phyloP scores from a whole-genome alignment of 2,797 vertebrate genomes.

The Varecia variegata region DNA sequence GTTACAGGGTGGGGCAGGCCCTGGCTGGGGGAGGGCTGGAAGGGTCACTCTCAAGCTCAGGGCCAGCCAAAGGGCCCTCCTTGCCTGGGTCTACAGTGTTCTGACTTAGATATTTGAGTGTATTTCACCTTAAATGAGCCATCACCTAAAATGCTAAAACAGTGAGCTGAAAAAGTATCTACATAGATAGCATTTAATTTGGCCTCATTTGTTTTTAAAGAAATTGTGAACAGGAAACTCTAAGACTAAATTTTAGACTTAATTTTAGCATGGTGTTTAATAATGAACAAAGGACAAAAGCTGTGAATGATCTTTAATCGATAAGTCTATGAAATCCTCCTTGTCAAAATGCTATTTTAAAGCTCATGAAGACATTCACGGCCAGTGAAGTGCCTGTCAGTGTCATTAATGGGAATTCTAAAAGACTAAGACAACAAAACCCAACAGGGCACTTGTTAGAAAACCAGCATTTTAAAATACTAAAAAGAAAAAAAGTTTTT shows the following conservation, averaged over 20 bases:
- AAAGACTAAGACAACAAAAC: neutral
- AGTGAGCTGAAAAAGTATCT: neutral
- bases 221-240: neutral
- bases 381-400: neutral
- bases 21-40: too few species aligned
- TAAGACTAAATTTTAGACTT: neutral
- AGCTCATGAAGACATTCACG: neutral
- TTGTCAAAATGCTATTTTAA: neutral
- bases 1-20: neutral
- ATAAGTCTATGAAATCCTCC: neutral
- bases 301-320: neutral
- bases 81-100: neutral
- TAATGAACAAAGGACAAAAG: neutral
- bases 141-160: neutral
- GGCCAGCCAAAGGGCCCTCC: neutral
- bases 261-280: neutral
- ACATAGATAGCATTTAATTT: neutral
- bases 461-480: neutral
- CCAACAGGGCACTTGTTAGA: neutral
- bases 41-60: neutral
- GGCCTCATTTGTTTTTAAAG: conserved; percentile 1
- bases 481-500: neutral
- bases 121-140: neutral
- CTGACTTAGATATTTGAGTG: neutral
- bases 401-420: neutral